Base-by-base conservation (phyloP, 2,797 vertebrate genomes). In the Orestias chungarensis region DNA sequence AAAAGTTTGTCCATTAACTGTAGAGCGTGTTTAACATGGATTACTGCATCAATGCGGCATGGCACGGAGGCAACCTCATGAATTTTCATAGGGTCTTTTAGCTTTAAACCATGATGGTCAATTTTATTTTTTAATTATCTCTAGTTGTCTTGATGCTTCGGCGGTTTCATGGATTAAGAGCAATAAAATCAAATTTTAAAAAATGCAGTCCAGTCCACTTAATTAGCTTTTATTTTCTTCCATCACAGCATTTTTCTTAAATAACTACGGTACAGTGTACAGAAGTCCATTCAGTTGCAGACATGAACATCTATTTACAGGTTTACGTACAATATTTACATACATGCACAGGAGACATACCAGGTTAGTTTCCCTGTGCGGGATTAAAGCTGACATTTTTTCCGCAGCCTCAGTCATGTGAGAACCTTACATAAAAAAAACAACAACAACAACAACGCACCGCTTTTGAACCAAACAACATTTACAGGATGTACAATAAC, bases 301-400 rank as follows among this genome's bases (percentile, higher is more conserved):
- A 90, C 88, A 87, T 86, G 90, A 80, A 89, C 86, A 86, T 44
- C 76, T 90, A 91, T 93, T 88, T 92, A 93, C 89, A 92, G 64
- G 55, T 87, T 87, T 91, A 88, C 73, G 75, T 87, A 89, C 85
- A 90, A 67, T 88, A 93, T 90, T 81, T 92, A 92, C 85, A 91
- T 88, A n/a, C n/a, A 86, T 90, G 66, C 81, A 94, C 88, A 92
- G 68, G 83, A 87, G 88, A 82, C 88, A 38, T 78, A n/a, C n/a
- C n/a, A n/a, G n/a, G n/a, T n/a, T n/a, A n/a, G 81, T 70, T 79
- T 69, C 71, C 82, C 64, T 66, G 42, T 4, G 44, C 69, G 27
- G 27, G 68, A 73, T 83, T 86, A 87, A 90, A 89, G 82, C 81
- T 80, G 87, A 89, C 70, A 73, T 87, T 88, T 87, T 80, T 82